A percentile compares a stretch with the other conserved stretches of the same genome.
Evolutionary conservation across 2,113 vertebrate genomes (phyloP).

Genomic region (Neofelis nebulosa): DNA sequence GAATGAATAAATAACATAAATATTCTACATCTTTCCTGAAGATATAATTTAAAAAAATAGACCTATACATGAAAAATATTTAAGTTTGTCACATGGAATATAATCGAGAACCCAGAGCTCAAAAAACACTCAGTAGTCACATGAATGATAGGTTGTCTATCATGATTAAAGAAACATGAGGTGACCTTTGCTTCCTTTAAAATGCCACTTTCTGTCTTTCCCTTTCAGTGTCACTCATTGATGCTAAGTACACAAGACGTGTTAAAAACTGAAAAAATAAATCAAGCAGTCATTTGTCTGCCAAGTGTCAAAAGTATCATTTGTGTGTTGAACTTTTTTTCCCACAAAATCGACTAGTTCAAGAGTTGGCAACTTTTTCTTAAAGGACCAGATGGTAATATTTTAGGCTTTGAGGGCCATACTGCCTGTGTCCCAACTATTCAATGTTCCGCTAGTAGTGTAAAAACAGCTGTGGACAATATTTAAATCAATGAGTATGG

Average conservation of each 20-base stretch:
- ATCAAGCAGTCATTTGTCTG: not conserved
- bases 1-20: not conserved
- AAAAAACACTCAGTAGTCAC: not conserved
- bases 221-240: not conserved
- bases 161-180: not conserved
- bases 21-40: not conserved
- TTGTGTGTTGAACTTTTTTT: not conserved
- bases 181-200: not conserved
- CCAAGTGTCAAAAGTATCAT: not conserved
- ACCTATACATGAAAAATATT: not conserved
- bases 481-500: not conserved
- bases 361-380: not conserved
- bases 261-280: constrained; percentile 22
- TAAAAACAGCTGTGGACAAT: not conserved
- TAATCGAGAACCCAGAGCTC: not conserved
- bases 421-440: not conserved
- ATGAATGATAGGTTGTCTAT: not conserved
- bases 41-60: not conserved
- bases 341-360: not conserved
- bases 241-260: not conserved
- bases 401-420: not conserved
- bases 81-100: not conserved
- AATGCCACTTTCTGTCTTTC: not conserved
- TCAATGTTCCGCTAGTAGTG: accelerated
- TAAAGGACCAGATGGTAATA: not conserved